These are phyloP conservation scores for Myotis findleyi DNA, from an alignment of 2,797 vertebrate species.

Conservation along the genomic window DNA sequence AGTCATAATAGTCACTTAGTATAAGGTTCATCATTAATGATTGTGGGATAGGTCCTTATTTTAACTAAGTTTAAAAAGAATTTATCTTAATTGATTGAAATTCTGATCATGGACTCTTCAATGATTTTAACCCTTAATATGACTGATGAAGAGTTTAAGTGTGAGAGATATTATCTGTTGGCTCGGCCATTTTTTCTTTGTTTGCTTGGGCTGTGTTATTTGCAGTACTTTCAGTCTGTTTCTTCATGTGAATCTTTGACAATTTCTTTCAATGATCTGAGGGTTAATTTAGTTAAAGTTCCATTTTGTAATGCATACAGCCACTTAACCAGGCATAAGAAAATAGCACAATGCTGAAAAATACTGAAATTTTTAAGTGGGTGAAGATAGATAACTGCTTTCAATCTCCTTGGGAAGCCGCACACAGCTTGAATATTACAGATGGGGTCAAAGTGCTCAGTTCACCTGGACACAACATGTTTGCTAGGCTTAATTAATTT, in stretches of 20 bases:
- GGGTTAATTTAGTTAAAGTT: background rate
- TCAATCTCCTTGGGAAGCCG: background rate
- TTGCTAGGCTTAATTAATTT: constrained; percentile 39
- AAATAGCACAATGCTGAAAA: background rate
- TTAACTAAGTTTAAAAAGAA: background rate
- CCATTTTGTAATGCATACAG: background rate
- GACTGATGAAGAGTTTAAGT: background rate
- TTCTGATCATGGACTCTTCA: constrained; percentile 1
- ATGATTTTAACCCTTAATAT: background rate
- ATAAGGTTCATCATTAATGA: background rate
- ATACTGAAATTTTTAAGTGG: background rate
- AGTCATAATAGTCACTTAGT: background rate
- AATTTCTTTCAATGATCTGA: background rate
- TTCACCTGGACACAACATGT: constrained; percentile 15
- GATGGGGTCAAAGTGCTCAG: background rate
- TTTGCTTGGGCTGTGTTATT: background rate
- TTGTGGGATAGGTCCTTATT: background rate
- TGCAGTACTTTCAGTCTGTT: background rate
- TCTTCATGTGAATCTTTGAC: background rate
- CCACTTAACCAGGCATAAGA: background rate
- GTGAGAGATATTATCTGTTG: background rate
- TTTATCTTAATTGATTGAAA: background rate
- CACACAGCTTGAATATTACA: background rate
- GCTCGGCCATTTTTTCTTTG: background rate
- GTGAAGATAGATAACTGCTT: background rate